phyloP scores from a whole-genome alignment of 2,113 vertebrate species.

The Pimephales promelas region DNA sequence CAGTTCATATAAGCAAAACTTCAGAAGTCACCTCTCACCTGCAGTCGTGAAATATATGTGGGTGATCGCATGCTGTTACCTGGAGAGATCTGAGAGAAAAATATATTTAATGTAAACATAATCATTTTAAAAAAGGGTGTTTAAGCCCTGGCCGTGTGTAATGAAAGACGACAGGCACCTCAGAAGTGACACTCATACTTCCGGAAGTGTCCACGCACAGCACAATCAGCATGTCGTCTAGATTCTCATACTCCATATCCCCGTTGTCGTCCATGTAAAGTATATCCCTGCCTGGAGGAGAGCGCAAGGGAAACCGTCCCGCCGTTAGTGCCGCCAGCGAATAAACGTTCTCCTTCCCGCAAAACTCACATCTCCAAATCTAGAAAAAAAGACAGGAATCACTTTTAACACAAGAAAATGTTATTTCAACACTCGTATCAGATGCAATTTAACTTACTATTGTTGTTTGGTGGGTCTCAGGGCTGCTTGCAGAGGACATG shows the following conservation, averaged over 20 bases:
- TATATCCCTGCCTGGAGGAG: slow-evolving; percentile 63
- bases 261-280: slow-evolving; percentile 61
- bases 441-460: slow-evolving; percentile 60
- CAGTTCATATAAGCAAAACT: neutral
- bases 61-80: slow-evolving; percentile 56
- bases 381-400: slow-evolving; percentile 29
- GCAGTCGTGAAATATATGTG: slow-evolving; percentile 69
- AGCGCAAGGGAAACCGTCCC: slow-evolving; percentile 37
- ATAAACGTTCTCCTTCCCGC: slow-evolving; percentile 57
- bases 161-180: slow-evolving; percentile 53
- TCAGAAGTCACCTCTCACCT: slow-evolving; percentile 61
- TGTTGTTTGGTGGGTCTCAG: slow-evolving; percentile 35
- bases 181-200: slow-evolving; percentile 76
- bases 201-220: slow-evolving; percentile 80
- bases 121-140: neutral
- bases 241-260: slow-evolving; percentile 73
- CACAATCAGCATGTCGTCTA: slow-evolving; percentile 73
- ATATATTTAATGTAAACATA: neutral
- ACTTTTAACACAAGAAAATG: neutral
- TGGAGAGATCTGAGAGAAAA: slow-evolving; percentile 56
- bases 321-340: slow-evolving; percentile 26
- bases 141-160: neutral
- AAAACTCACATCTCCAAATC: slow-evolving; percentile 79
- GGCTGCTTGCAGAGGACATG: slow-evolving; percentile 65
- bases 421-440: neutral